A percentile compares a stretch with the other conserved stretches of the same genome.
phyloP scores from a whole-genome alignment of 2,888 invertebrate species.

The Nomada goodeniana region DNA sequence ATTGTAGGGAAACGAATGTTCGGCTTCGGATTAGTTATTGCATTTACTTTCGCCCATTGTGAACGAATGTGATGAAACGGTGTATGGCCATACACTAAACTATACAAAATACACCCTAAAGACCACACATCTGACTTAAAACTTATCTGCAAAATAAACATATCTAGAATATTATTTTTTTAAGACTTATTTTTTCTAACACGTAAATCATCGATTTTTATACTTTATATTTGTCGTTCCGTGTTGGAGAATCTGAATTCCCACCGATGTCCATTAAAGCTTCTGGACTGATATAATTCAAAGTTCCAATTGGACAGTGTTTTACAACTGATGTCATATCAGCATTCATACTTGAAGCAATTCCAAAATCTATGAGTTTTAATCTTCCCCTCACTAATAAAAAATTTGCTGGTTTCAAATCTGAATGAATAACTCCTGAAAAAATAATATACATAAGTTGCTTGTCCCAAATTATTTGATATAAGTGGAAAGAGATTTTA shows the following conservation, averaged over 20 bases:
- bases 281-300: constrained; percentile 98
- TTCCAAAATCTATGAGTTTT: constrained; percentile 99
- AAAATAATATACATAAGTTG: constrained; percentile 46
- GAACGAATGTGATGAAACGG: constrained; percentile 94
- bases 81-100: constrained; percentile 94
- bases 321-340: constrained; percentile 96
- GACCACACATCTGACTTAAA: constrained; percentile 99
- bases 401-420: constrained; percentile 98
- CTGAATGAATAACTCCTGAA: constrained; percentile 96
- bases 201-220: neutral
- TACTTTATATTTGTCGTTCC: constrained; percentile 78
- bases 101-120: constrained; percentile 97
- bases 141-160: constrained; percentile 88
- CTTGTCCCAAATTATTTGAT: constrained; percentile 1
- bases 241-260: constrained; percentile 80
- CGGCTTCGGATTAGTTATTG: constrained; percentile 91
- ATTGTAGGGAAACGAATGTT: constrained; percentile 89
- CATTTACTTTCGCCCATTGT: constrained; percentile 90
- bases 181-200: neutral
- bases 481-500: constrained; percentile 34
- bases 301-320: constrained; percentile 93
- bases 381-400: constrained; percentile 93
- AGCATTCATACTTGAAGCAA: constrained; percentile 93
- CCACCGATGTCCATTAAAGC: constrained; percentile 89
- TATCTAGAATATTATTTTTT: constrained; percentile 11